Evolutionary conservation across 2,888 invertebrate species (phyloP), one percentile per base, ranked within the genome.

Genomic region (Cinara cedri): DNA sequence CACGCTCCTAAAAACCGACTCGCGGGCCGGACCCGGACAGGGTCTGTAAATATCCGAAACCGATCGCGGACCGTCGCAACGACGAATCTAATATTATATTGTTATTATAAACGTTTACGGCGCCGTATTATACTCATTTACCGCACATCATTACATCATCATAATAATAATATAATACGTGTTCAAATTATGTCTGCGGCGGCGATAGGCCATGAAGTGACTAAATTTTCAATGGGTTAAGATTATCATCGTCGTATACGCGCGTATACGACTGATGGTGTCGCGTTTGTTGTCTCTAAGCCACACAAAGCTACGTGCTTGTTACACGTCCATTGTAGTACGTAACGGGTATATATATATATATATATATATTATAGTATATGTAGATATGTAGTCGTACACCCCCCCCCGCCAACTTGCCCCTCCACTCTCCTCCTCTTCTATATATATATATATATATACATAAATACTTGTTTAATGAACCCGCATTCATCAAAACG

Each of bases 221-320:
- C 76, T 76, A 66, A 76, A 78, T 70, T 78, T 78, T 78, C 78
- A 78, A 78, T 78, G 34, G 78, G 78, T 49, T 78, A 78, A 78
- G 78, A 78, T 78, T 78, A 68, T 78, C 66, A 66, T 66, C 76
- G 74, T 75, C 71, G 16, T 46, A 14, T 65, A 57, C 55, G 46
- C 10, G 66, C 26, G 46, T 55, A 21, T 34, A 66, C 19, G 65
- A 26, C 26, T 2, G 54, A 55, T 21, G 76, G 68, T 68, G 78
- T 68, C 57, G 68, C 60, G 60, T 65, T 66, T 66, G 66, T 78
- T 78, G 78, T 70, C 68, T 78, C 19, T 19, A 34, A 49, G 49
- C 60, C 60, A 62, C 16, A 49, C 21, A 24, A 8, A 24, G 26
- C 44, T 55, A 51, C 76, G 76, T 34, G 76, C 60, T 78, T 70